Base-by-base conservation (phyloP, 2,113 vertebrate genomes). In the Atlantisia rogersi region DNA sequence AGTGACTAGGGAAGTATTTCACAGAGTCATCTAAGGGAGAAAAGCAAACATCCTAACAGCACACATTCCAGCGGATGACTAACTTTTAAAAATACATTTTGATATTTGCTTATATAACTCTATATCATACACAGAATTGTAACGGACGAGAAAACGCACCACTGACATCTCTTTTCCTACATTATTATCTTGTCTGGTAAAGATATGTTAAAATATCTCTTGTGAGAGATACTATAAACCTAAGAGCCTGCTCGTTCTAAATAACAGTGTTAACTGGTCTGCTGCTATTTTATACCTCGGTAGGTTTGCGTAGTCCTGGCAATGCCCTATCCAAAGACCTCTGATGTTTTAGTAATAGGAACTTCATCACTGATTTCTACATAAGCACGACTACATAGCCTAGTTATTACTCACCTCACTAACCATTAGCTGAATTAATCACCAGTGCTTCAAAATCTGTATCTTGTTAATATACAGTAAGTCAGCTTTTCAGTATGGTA, bases 1-100 rank as follows among this genome's bases (percentile, higher is more conserved):
- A 93, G 40, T 32, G 65, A 53, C 52, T 44, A 37, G 28, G 37
- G 63, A 86, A 86, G 21, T 62, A 55, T 88, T 93, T 95, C 53
- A 75, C 35, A 52, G 53, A 69, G 73, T 93, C 69, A 46, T 93
- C 46, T 95, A 69, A 70, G 22, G 55, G 76, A 55, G 68, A 74
- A 86, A 88, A 92, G 75, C 76, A 93, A 92, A 46, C 20, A 70
- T 63, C 56, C 52, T 67, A 88, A 62, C 39, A 94, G 80, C 81
- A 59, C 59, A 44, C 44, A 77, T 62, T 94, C 90, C 75, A 90
- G 21, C 24, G 50, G 55, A 77, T 93, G 59, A 70, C 37, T 46
- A 79, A 82, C 53, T 87, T 88, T 60, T 37, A 80, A 91, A 92
- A 91, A 80, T 55, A 44, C 0, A 0, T 73, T 96, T 59, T 90